A percentile compares a stretch with the other conserved stretches of the same genome.
These are phyloP conservation scores for Dermatemys mawii DNA, from an alignment of 2,113 vertebrate genomes.

Conservation along the genomic window DNA sequence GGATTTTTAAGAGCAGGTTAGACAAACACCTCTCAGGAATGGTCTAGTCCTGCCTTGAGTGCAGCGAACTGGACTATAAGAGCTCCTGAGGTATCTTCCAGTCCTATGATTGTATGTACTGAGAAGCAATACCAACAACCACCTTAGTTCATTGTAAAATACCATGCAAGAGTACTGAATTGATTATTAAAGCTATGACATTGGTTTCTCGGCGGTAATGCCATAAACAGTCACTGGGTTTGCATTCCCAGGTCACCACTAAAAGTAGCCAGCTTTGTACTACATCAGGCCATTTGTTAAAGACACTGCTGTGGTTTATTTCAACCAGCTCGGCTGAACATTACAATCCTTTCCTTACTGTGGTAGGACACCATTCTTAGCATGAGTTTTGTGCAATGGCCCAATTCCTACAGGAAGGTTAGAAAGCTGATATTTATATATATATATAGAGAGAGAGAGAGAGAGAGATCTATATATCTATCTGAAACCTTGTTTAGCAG, in stretches of 20 bases:
- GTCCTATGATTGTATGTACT: neutral
- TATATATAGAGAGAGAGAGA: too few species aligned
- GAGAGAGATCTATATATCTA: too few species aligned
- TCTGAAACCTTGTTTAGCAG: slow-evolving; percentile 2
- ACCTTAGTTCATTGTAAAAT: neutral
- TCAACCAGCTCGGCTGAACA: fast-evolving
- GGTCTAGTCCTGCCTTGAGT: too few species aligned
- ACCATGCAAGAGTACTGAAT: neutral
- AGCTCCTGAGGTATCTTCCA: too few species aligned
- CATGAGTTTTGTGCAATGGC: slow-evolving; percentile 13
- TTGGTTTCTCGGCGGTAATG: neutral
- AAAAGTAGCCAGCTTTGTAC: neutral
- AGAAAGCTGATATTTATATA: slow-evolving; percentile 58
- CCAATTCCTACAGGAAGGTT: neutral
- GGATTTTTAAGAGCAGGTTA: too few species aligned
- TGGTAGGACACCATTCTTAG: neutral
- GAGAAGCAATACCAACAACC: neutral
- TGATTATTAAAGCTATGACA: fast-evolving
- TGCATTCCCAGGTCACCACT: neutral
- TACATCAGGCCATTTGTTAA: fast-evolving
- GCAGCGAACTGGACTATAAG: too few species aligned
- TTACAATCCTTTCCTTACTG: neutral
- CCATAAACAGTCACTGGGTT: neutral
- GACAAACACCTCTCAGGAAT: too few species aligned
- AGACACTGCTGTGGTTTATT: fast-evolving